phyloP scores from a whole-genome alignment of 1,140 invertebrate species.

The Oncopodura yosiiana region DNA sequence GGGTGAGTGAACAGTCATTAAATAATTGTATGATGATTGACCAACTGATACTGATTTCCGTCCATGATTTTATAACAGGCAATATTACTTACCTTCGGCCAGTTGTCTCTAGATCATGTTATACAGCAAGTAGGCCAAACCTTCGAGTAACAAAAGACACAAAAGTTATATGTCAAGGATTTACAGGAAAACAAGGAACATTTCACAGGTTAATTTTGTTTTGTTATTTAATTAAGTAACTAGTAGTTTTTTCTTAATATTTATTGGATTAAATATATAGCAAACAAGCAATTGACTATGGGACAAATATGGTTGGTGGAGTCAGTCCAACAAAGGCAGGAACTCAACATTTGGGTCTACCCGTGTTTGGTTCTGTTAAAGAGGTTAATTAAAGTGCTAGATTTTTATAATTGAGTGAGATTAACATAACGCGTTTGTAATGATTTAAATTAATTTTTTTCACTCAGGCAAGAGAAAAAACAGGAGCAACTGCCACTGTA shows the following conservation, averaged over 20 bases:
- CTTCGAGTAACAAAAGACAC: slow-evolving; percentile 72
- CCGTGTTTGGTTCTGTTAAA: slow-evolving; percentile 85
- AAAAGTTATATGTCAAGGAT: slow-evolving; percentile 93
- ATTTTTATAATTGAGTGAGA: too few relatives aligned
- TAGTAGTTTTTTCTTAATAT: slow-evolving; percentile 43
- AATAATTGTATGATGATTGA: too few relatives aligned
- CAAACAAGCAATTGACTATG: slow-evolving; percentile 96
- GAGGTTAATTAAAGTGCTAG: slow-evolving; percentile 50
- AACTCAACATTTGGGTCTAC: slow-evolving; percentile 80
- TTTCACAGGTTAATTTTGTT: slow-evolving; percentile 58
- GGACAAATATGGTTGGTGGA: slow-evolving; percentile 93
- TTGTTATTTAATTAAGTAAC: too few relatives aligned
- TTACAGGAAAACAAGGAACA: slow-evolving; percentile 94
- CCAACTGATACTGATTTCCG: too few relatives aligned
- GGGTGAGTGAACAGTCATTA: too few relatives aligned
- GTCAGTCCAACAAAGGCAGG: slow-evolving; percentile 96
- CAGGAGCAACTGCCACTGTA: slow-evolving; percentile 79
- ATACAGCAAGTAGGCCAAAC: slow-evolving; percentile 69
- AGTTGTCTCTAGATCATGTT: slow-evolving; percentile 39
- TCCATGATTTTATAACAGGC: too few relatives aligned
- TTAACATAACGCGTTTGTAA: too few relatives aligned
- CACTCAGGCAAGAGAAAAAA: slow-evolving; percentile 67
- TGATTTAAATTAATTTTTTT: slow-evolving; percentile 30
- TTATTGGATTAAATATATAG: too few relatives aligned
- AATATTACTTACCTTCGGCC: not conserved